Base-by-base conservation (phyloP, 2,113 vertebrate genomes). In the Antechinus stuartii region DNA sequence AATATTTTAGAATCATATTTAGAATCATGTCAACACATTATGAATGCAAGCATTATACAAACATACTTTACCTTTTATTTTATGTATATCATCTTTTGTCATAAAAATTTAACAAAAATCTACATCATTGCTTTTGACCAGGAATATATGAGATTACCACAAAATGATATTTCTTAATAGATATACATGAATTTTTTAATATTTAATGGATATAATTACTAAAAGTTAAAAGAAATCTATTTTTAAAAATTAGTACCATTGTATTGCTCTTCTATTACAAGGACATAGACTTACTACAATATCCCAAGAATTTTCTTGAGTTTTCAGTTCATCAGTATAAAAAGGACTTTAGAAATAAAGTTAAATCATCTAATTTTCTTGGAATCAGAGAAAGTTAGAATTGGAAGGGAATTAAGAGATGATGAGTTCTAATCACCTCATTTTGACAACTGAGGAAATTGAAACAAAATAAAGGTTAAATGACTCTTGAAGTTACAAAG, bases 161-260 rank as follows among this genome's bases (percentile, higher is more conserved):
- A 35, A 68, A 50, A 49, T 49, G 47, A 24, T 5, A 12, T 91
- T 91, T 96, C 52, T 95, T 95, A 68, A 61, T 76, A 61, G 55
- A 19, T 95, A 10, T 35, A 61, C 26, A 84, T 95, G 42, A 94
- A 92, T 91, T 95, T 94, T 76, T 92, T 35, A 92, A 92, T 24
- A 90, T 54, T 93, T n/a, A 93, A 61, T 57, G 9, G 91, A 96
- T 96, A 96, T 23, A 42, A 84, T 84, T 96, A 26, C 42, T 92
- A 2, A 92, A 49, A 92, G 68, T 93, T 25, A 93, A 96, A 96
- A 93, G 96, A 95, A 91, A 52, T 54, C 50, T 91, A 84, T 94
- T 25, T 35, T 8, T 35, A 42, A 68, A 61, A 68, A 84, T 68
- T 68, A 76, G 30, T 76, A 84, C 19, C 16, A 84, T n/a, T 76